Evolutionary conservation across 2,888 invertebrate genomes (phyloP), one percentile per base, ranked within the genome.

Genomic region (Dorcus hopei): DNA sequence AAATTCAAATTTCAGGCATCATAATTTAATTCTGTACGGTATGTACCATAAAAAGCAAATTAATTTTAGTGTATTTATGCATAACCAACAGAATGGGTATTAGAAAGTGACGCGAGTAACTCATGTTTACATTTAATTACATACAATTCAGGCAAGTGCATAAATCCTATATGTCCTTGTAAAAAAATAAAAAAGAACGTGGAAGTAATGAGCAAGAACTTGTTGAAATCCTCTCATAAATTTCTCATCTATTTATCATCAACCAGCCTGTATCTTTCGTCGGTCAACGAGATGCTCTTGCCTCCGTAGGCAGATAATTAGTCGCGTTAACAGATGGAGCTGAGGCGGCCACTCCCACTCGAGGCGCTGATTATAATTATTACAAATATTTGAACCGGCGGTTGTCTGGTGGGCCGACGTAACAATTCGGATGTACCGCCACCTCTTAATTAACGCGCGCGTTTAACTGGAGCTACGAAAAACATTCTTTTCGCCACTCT

Each of bases 241-340:
- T 50, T 58, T 58, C 58, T 49, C 53, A 45, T 58, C 54, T 54
- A 58, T 58, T 58, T 54, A 58, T 58, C 58, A 58, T 54, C 49
- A 43, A 50, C 26, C 26, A 54, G 54, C 59, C 54, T 55, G 59
- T 54, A 55, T 59, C 59, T 59, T 59, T 59, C 59, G 55, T 55
- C 59, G 52, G 52, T 43, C 41, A 59, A 59, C 59, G 55, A 59
- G 59, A 51, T 42, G 55, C 50, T 51, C 52, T 52, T 56, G 55
- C 43, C 47, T 45, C 33, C 65, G 68, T 69, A 64, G 68, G 70
- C 65, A 66, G 68, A 67, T 70, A 71, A 72, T 72, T 72, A 71
- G 70, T 63, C 61, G 66, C 65, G 72, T 62, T 69, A 72, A 70
- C 70, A 70, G 70, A 70, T 69, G 70, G 60, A 65, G 63, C 59